A percentile compares a stretch with the other conserved stretches of the same genome.
Evolutionary conservation across 2,113 vertebrate genomes (phyloP).

Genomic region (Megaceryle maxima): DNA sequence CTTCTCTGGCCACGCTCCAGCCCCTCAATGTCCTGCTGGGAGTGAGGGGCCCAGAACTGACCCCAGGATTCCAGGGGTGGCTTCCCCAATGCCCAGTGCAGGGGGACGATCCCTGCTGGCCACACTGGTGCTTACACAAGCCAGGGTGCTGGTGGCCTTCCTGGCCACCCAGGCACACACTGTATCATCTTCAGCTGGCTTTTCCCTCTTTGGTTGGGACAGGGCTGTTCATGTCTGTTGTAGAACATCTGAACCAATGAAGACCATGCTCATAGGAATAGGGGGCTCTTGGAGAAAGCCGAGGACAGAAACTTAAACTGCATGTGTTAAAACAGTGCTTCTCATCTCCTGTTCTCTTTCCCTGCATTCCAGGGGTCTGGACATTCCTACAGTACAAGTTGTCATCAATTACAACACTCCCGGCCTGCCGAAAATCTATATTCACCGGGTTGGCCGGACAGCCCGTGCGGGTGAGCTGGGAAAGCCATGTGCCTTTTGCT

Average conservation of each 20-base stretch:
- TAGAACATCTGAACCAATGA: not conserved
- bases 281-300: not conserved
- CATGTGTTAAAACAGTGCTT: accelerated
- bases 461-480: conserved; percentile 86
- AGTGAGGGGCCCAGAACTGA: too few relatives aligned
- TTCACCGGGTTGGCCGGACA: conserved; percentile 92
- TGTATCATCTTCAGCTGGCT: too few relatives aligned
- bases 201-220: accelerated
- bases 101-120: too few relatives aligned
- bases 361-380: conserved; percentile 81
- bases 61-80: too few relatives aligned
- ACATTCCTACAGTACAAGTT: conserved; percentile 93
- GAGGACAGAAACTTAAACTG: not conserved
- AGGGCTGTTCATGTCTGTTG: accelerated
- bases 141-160: too few relatives aligned
- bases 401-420: conserved; percentile 98
- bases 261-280: accelerated
- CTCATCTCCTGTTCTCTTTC: not conserved
- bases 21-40: too few relatives aligned
- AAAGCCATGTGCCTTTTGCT: accelerated
- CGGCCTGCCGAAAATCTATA: conserved; percentile 92
- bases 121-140: too few relatives aligned
- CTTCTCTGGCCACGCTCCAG: too few relatives aligned
- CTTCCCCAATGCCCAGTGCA: too few relatives aligned
- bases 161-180: too few relatives aligned